Conservation (phyloP, 2,888 invertebrate genomes). For the Agonum fuliginosum region DNA sequence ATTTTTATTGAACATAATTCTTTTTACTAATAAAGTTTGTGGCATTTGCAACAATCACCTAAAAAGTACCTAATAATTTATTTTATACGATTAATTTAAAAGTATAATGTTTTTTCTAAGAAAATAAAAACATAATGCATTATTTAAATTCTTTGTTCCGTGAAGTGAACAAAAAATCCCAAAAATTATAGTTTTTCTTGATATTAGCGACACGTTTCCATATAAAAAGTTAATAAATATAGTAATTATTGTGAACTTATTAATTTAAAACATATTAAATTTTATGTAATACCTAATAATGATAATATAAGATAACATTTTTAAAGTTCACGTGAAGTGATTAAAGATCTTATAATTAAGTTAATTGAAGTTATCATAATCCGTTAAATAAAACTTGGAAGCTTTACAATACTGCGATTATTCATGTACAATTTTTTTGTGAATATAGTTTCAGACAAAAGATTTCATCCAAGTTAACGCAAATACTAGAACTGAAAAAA, state of each 20-base stretch:
- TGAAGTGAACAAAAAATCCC: not conserved
- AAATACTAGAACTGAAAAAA: not conserved
- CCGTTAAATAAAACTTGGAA: constrained; percentile 1
- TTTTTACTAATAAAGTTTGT: not conserved
- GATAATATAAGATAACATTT: not conserved
- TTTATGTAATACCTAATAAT: not conserved
- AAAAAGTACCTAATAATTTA: constrained; percentile 18
- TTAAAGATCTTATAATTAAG: not conserved
- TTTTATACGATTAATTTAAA: not conserved
- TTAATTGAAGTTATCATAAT: not conserved
- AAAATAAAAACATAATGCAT: not conserved
- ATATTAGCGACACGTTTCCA: not conserved
- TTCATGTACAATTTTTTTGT: not conserved
- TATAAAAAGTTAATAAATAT: not conserved
- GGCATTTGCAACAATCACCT: not conserved
- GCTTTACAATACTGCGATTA: not conserved
- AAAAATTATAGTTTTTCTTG: not conserved
- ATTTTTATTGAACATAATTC: no score
- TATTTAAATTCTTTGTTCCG: constrained; percentile 5
- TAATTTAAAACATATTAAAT: not conserved
- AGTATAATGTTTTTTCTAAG: not conserved
- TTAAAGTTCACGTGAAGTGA: not conserved
- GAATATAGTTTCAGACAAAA: constrained; percentile 5
- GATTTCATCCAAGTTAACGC: constrained; percentile 13
- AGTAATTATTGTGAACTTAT: constrained; percentile 1